Evolutionary conservation across 2,113 vertebrate species (phyloP).

Genomic region (Geococcyx californianus): DNA sequence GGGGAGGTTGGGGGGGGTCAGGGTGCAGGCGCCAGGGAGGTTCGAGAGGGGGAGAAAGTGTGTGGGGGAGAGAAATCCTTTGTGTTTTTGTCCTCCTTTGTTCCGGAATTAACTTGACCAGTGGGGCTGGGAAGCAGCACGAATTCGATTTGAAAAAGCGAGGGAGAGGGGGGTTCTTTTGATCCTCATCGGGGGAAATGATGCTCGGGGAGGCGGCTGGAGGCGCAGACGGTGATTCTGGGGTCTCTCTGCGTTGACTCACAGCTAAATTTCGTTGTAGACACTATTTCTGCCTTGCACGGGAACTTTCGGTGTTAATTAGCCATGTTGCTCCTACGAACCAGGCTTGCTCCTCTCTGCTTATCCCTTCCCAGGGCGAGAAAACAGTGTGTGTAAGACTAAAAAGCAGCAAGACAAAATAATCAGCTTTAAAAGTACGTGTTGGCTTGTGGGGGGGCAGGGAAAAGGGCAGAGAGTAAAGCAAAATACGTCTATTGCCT

Average conservation of each 20-base stretch:
- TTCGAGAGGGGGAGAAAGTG: not conserved
- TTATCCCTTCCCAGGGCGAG: not conserved
- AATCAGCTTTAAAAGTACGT: conserved; percentile 29
- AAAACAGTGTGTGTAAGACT: not conserved
- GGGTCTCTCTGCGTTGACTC: not conserved
- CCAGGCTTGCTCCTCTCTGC: not conserved
- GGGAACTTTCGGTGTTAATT: conserved; percentile 40
- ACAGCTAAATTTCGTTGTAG: conserved; percentile 41
- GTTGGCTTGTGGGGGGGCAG: not conserved
- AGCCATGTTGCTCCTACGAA: not conserved
- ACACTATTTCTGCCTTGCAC: not conserved
- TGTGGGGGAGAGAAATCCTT: not conserved
- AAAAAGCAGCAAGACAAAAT: conserved; percentile 38
- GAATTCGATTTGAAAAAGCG: not conserved
- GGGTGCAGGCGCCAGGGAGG: not conserved
- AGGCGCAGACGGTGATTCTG: not conserved
- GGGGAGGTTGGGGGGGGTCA: not conserved
- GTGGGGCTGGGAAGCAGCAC: not conserved
- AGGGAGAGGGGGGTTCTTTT: not conserved
- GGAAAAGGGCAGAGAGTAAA: not conserved
- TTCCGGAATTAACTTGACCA: conserved; percentile 45
- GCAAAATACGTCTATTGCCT: conserved; percentile 44
- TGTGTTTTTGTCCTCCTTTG: conserved; percentile 46
- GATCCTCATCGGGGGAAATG: not conserved
- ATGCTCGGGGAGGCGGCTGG: not conserved